These are phyloP conservation scores for Conger conger DNA, from an alignment of 2,113 vertebrate species.

Conservation along the genomic window DNA sequence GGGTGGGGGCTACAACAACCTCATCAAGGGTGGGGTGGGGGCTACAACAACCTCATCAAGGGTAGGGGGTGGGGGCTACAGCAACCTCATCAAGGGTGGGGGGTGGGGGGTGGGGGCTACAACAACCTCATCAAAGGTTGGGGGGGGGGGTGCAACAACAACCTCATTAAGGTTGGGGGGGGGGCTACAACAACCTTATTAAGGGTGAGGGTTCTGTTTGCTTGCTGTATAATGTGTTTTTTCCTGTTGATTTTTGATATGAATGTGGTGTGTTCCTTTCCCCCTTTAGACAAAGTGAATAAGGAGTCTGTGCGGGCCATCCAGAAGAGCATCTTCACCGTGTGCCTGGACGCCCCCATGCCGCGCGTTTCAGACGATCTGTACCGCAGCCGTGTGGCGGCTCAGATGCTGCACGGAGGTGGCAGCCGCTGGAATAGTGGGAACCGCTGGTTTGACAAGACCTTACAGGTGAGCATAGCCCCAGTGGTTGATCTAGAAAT, in stretches of 20 bases:
- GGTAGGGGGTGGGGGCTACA: slow-evolving; percentile 82
- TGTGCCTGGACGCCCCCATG: slow-evolving; percentile 84
- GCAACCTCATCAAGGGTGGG: slow-evolving; percentile 74
- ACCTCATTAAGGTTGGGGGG: slow-evolving; percentile 84
- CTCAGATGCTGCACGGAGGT: slow-evolving; percentile 93
- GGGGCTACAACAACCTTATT: too few species aligned
- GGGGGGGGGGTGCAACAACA: slow-evolving; percentile 87
- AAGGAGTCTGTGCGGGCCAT: slow-evolving; percentile 81
- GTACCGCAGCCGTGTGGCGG: slow-evolving; percentile 75
- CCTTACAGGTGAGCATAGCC: slow-evolving; percentile 77
- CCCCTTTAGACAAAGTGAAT: slow-evolving; percentile 81
- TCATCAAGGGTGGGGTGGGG: too few species aligned
- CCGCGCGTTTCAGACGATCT: slow-evolving; percentile 70
- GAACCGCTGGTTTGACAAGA: slow-evolving; percentile 98
- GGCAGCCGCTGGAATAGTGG: slow-evolving; percentile 85
- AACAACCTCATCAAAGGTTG: too few species aligned
- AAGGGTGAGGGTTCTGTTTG: too few species aligned
- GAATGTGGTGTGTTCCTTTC: background rate
- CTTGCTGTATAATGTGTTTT: background rate
- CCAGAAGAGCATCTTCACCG: slow-evolving; percentile 88
- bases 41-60: too few species aligned
- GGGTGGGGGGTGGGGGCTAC: too few species aligned
- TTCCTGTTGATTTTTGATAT: background rate
- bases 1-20: background rate
- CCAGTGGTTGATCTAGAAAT: background rate